Conservation (phyloP, 2,113 vertebrate genomes). For the Callopanchax toddi region DNA sequence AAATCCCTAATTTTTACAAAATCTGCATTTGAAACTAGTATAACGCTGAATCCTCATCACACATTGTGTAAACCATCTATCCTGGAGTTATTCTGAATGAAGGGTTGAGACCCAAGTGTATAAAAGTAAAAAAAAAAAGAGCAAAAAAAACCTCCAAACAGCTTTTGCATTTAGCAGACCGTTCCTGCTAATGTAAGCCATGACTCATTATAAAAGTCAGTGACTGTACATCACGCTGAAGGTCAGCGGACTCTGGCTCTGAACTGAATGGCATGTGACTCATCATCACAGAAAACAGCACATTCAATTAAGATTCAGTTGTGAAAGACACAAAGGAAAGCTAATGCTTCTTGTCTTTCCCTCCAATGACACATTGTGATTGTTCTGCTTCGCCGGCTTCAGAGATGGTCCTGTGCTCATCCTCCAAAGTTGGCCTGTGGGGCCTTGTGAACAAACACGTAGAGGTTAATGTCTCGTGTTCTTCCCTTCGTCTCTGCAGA, state of each 20-base stretch:
- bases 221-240: constrained; percentile 58
- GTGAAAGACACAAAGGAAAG: constrained; percentile 60
- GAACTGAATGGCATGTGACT: constrained; percentile 57
- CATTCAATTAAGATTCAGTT: constrained; percentile 64
- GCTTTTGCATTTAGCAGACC: constrained; percentile 42
- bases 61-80: neutral
- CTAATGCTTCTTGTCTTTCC: constrained; percentile 48
- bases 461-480: constrained; percentile 69
- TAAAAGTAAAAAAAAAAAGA: constrained; percentile 9
- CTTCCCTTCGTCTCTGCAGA: constrained; percentile 51
- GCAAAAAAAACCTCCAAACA: constrained; percentile 7
- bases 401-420: constrained; percentile 59
- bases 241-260: constrained; percentile 55
- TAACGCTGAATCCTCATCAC: neutral
- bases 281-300: constrained; percentile 63
- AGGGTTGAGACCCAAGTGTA: neutral
- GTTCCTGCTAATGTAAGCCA: constrained; percentile 35
- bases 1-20: neutral
- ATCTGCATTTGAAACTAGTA: neutral
- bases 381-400: constrained; percentile 54
- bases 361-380: constrained; percentile 67
- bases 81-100: neutral
- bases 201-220: constrained; percentile 69
- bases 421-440: constrained; percentile 65
- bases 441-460: constrained; percentile 70